Conservation (phyloP, 1,140 invertebrate species). For the Procambarus clarkii region DNA sequence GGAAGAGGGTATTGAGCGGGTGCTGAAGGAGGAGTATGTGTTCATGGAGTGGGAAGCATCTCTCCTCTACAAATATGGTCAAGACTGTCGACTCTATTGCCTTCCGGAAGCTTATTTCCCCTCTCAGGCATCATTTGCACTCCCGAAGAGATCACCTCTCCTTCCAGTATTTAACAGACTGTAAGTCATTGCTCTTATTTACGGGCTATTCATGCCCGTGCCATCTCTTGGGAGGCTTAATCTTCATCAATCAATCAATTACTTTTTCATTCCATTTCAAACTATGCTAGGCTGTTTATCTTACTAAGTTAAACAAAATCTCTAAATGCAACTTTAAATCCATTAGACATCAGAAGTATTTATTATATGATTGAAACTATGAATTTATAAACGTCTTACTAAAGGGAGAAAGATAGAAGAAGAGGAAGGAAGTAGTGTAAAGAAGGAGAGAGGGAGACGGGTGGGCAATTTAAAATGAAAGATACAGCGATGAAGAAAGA, state of each 20-base stretch:
- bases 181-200: constrained; percentile 1
- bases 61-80: constrained; percentile 27
- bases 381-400: too few species aligned
- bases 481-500: too few species aligned
- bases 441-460: too few species aligned
- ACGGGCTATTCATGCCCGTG: not conserved
- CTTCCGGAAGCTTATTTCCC: constrained; percentile 23
- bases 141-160: constrained; percentile 47
- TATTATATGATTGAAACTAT: not conserved
- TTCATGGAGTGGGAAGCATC: constrained; percentile 26
- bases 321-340: not conserved
- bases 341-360: not conserved
- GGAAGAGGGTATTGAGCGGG: constrained; percentile 18
- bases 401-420: too few species aligned
- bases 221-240: not conserved
- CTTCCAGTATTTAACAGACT: constrained; percentile 34
- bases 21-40: constrained; percentile 11
- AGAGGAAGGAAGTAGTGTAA: too few species aligned
- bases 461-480: too few species aligned
- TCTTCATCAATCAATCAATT: not conserved
- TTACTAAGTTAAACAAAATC: not conserved
- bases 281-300: not conserved
- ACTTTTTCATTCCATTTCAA: too few species aligned
- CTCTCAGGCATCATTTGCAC: not conserved
- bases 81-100: constrained; percentile 40